phyloP scores from a whole-genome alignment of 92 coral and sea anemone genomes.

The Heliopora coerulea region DNA sequence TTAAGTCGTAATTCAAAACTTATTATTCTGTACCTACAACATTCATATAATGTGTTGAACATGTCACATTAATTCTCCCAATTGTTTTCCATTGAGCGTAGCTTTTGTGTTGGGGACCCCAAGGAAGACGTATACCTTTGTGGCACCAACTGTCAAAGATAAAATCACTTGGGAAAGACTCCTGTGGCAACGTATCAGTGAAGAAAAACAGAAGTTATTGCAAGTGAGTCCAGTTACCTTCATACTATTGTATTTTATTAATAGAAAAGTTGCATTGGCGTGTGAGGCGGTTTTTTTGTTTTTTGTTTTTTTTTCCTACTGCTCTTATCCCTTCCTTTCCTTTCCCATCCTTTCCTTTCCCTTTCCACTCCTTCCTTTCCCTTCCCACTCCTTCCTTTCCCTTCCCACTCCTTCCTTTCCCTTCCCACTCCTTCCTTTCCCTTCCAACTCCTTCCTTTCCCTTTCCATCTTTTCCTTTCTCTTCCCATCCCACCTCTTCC shows the following conservation, averaged over 20 bases:
- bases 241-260: background rate
- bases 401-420: background rate
- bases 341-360: background rate
- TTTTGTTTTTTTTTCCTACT: background rate
- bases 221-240: slow-evolving; percentile 49
- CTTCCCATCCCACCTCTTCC: background rate
- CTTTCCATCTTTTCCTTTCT: background rate
- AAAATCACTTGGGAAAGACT: slow-evolving; percentile 75
- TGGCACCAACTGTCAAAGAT: slow-evolving; percentile 75
- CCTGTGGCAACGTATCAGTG: slow-evolving; percentile 59
- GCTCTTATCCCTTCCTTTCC: background rate
- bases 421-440: background rate
- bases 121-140: slow-evolving; percentile 75
- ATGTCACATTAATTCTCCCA: too few relatives aligned
- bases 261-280: too few relatives aligned
- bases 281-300: background rate
- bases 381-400: background rate
- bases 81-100: too few relatives aligned
- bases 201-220: slow-evolving; percentile 68
- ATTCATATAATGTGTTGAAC: too few relatives aligned
- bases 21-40: background rate
- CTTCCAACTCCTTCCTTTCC: background rate
- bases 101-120: slow-evolving; percentile 89
- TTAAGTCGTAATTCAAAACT: too few relatives aligned
- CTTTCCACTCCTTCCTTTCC: background rate